A percentile compares a stretch with the other conserved stretches of the same genome.
phyloP scores from a whole-genome alignment of 2,888 invertebrate genomes.

The Ptilodon capucinus region DNA sequence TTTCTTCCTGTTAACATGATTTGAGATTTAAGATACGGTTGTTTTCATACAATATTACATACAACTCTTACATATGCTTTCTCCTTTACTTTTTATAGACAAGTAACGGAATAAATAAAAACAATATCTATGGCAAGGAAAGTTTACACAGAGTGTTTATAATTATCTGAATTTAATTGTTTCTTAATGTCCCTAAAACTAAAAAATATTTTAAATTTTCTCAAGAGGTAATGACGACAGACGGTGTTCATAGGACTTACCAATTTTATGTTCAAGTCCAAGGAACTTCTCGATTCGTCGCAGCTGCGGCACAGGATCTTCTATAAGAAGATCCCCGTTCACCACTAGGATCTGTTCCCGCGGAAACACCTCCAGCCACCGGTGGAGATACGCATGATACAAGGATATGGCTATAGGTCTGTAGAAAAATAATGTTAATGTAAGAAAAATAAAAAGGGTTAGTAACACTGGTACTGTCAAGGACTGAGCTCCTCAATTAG shows the following conservation, averaged over 20 bases:
- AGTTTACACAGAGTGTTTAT: no score
- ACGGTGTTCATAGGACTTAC: conserved; percentile 44
- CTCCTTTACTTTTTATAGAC: no score
- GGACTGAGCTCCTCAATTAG: no score
- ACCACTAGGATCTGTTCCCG: conserved; percentile 96
- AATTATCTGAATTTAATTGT: no score
- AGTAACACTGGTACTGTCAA: no score
- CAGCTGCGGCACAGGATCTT: conserved; percentile 94
- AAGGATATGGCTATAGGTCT: conserved; percentile 93
- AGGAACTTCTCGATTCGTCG: conserved; percentile 94
- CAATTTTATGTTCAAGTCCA: conserved; percentile 84
- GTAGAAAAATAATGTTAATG: conserved; percentile 22
- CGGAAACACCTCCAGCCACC: conserved; percentile 96
- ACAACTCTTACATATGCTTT: no score
- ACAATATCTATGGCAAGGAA: no score
- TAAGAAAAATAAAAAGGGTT: no score
- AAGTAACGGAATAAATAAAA: no score
- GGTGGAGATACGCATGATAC: conserved; percentile 94
- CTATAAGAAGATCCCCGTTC: conserved; percentile 95
- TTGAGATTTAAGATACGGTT: neutral
- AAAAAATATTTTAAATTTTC: no score
- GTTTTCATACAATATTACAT: neutral
- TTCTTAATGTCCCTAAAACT: no score
- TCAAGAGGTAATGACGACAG: no score
- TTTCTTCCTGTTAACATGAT: conserved; percentile 82